Evolutionary conservation across 2,888 invertebrate genomes (phyloP).

Genomic region (Xanthorhoe spadicearia): DNA sequence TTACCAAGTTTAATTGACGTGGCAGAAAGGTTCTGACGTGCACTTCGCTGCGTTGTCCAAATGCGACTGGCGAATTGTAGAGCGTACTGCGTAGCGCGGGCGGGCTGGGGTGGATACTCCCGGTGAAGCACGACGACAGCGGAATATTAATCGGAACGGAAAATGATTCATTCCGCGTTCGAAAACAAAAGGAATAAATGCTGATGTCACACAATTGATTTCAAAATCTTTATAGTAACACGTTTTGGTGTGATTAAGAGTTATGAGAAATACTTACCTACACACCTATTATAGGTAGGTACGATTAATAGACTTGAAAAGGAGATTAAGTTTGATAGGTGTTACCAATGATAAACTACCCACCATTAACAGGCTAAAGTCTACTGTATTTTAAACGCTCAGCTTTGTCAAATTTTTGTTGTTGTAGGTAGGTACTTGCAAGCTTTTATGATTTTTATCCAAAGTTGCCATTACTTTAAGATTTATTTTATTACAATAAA

Average conservation of each 20-base stretch:
- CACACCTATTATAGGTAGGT: background rate
- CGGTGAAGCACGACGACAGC: constrained; percentile 50
- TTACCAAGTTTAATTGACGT: constrained; percentile 66
- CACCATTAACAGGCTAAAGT: too few species aligned
- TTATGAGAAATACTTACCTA: background rate
- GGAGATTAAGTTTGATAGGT: too few species aligned
- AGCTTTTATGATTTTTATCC: too few species aligned
- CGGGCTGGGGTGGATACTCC: constrained; percentile 58
- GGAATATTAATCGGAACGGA: constrained; percentile 51
- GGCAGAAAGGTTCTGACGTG: constrained; percentile 54
- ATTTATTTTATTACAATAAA: too few species aligned
- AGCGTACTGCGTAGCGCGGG: constrained; percentile 37
- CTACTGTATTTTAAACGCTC: too few species aligned
- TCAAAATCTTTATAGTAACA: background rate
- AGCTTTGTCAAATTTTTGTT: too few species aligned
- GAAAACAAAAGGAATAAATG: constrained; percentile 40
- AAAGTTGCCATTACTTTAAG: too few species aligned
- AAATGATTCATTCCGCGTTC: constrained; percentile 61
- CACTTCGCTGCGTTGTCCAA: constrained; percentile 66
- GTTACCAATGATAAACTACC: too few species aligned
- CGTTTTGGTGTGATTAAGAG: background rate
- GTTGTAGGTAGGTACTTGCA: too few species aligned
- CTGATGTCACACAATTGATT: constrained; percentile 32
- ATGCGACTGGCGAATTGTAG: constrained; percentile 62
- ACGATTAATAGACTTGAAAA: background rate